Evolutionary conservation across 2,113 vertebrate genomes (phyloP).

Genomic region (Spea bombifrons): DNA sequence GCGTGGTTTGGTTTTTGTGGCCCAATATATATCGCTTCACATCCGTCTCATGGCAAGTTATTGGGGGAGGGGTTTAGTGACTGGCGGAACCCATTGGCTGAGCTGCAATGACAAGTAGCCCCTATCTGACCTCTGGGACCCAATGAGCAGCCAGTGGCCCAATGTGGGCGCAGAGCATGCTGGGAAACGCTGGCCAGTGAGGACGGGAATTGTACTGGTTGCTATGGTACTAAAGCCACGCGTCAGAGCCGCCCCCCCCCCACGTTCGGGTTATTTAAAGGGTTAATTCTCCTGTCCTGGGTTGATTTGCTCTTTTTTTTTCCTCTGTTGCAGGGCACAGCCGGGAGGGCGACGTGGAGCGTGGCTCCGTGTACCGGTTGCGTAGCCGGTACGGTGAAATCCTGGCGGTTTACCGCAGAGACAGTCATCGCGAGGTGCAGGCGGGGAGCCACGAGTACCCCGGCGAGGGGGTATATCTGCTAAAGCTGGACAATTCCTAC

Average conservation of each 20-base stretch:
- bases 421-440: constrained; percentile 87
- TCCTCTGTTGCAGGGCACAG: constrained; percentile 69
- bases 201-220: neutral
- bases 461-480: constrained; percentile 91
- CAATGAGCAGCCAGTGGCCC: neutral
- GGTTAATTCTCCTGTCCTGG: too few relatives aligned
- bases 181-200: neutral
- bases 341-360: constrained; percentile 84
- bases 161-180: neutral
- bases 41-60: too few relatives aligned
- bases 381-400: constrained; percentile 85
- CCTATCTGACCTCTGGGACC: neutral
- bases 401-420: constrained; percentile 87
- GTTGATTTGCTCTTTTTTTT: neutral
- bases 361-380: constrained; percentile 77
- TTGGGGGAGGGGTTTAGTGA: too few relatives aligned
- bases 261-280: neutral
- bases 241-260: neutral
- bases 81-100: too few relatives aligned
- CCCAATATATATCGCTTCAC: too few relatives aligned
- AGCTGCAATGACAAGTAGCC: too few relatives aligned
- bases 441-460: constrained; percentile 92
- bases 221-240: neutral
- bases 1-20: too few relatives aligned
- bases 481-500: constrained; percentile 98